Conservation (phyloP, 2,797 vertebrate genomes). For the Uromys caudimaculatus region DNA sequence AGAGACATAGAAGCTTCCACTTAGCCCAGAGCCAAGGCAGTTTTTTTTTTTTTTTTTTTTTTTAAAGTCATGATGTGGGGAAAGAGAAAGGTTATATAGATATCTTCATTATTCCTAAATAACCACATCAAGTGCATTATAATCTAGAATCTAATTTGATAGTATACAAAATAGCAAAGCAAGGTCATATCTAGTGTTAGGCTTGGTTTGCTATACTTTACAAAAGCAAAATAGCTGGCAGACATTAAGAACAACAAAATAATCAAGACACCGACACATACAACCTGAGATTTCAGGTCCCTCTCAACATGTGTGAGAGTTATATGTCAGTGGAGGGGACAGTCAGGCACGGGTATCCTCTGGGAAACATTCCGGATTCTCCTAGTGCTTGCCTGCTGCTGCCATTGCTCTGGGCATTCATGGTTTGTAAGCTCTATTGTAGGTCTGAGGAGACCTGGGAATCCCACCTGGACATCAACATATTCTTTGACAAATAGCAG, state of each 20-base stretch:
- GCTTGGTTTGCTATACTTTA: neutral
- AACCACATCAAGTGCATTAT: neutral
- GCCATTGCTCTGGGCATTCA: neutral
- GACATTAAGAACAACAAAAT: neutral
- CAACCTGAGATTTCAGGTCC: neutral
- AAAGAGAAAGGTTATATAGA: neutral
- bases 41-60: neutral
- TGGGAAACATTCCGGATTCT: neutral
- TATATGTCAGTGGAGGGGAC: neutral
- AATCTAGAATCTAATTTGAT: constrained; percentile 19
- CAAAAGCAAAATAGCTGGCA: neutral
- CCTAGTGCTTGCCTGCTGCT: neutral
- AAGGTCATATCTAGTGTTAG: neutral
- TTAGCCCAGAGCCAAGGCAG: neutral
- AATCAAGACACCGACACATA: neutral
- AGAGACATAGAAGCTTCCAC: constrained; percentile 6
- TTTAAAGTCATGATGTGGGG: neutral
- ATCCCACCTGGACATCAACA: neutral
- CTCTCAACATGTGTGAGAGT: neutral
- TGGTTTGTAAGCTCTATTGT: constrained; percentile 23
- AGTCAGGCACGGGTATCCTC: neutral
- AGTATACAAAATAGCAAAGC: neutral
- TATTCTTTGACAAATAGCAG: neutral
- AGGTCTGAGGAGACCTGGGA: neutral
- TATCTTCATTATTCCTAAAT: neutral